Evolutionary conservation across 1,140 invertebrate species (phyloP).

Genomic region (Papilio dardanus): DNA sequence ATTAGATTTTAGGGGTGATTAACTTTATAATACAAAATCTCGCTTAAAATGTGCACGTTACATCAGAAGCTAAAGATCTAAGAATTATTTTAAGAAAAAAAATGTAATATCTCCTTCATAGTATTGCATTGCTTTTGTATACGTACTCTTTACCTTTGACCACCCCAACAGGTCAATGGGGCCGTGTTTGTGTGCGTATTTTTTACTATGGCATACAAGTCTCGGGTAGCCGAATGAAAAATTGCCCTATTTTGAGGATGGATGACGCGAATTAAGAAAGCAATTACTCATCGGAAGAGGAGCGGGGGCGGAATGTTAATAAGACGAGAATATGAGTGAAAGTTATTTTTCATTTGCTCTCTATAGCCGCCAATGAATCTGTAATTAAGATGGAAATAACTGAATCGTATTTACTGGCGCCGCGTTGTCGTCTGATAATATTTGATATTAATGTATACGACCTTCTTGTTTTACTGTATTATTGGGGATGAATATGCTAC

Average conservation of each 20-base stretch:
- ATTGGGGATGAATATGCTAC: no score
- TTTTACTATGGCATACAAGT: slow-evolving; percentile 60
- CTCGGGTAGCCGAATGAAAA: slow-evolving; percentile 73
- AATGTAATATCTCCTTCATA: background rate
- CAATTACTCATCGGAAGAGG: slow-evolving; percentile 80
- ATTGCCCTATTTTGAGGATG: slow-evolving; percentile 80
- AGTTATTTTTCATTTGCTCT: slow-evolving; percentile 73
- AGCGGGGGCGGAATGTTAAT: slow-evolving; percentile 78
- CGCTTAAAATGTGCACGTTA: background rate
- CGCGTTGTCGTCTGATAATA: slow-evolving; percentile 19
- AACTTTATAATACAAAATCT: background rate
- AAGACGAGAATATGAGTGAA: slow-evolving; percentile 68
- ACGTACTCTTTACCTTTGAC: slow-evolving; percentile 1
- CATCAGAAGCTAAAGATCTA: no score
- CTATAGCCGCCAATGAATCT: slow-evolving; percentile 63
- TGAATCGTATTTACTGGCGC: slow-evolving; percentile 32
- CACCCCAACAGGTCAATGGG: slow-evolving; percentile 4
- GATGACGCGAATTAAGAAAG: slow-evolving; percentile 81
- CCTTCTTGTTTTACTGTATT: background rate
- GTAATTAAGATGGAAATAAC: slow-evolving; percentile 66
- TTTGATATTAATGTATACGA: slow-evolving; percentile 20
- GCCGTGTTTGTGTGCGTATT: slow-evolving; percentile 19
- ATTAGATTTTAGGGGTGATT: background rate
- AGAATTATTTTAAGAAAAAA: background rate
- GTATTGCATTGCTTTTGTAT: background rate